Evolutionary conservation across 1,140 invertebrate species (phyloP).

Genomic region (Drosophila pruinosa): DNA sequence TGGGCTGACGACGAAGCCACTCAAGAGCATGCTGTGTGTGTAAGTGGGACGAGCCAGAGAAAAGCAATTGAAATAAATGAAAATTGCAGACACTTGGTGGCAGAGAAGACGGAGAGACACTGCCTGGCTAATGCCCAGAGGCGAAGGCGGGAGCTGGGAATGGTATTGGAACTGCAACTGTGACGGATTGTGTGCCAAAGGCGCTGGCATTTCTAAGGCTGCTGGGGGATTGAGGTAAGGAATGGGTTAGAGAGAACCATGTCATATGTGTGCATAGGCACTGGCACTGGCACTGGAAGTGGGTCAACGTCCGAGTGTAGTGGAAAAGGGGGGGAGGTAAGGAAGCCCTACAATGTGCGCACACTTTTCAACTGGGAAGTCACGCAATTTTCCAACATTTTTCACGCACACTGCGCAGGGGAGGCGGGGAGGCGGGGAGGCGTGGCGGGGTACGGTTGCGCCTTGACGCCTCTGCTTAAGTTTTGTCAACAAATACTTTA

Average conservation of each 20-base stretch:
- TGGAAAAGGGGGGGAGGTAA: background rate
- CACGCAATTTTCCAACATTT: conserved; percentile 68
- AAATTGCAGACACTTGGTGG: conserved; percentile 4
- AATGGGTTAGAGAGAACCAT: background rate
- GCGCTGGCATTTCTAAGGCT: conserved; percentile 64
- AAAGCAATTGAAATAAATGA: conserved; percentile 15
- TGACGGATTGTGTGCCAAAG: background rate
- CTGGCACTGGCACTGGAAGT: conserved; percentile 65
- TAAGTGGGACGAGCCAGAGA: conserved; percentile 1
- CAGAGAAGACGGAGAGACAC: background rate
- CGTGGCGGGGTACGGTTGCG: conserved; percentile 37
- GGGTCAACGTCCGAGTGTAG: conserved; percentile 59
- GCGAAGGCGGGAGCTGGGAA: background rate
- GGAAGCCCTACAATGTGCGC: conserved; percentile 54
- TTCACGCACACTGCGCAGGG: conserved; percentile 56
- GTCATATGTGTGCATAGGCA: conserved; percentile 23
- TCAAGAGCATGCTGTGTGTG: conserved; percentile 45
- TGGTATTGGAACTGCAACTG: background rate
- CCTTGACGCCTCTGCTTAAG: conserved; percentile 61
- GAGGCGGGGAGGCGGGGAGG: background rate
- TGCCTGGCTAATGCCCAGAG: conserved; percentile 44
- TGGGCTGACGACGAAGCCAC: conserved; percentile 19
- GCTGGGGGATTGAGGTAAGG: conserved; percentile 18
- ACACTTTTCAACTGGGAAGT: conserved; percentile 22
- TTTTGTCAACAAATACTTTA: conserved; percentile 69